phyloP scores from a whole-genome alignment of 2,888 invertebrate genomes.

The Apamea monoglypha region DNA sequence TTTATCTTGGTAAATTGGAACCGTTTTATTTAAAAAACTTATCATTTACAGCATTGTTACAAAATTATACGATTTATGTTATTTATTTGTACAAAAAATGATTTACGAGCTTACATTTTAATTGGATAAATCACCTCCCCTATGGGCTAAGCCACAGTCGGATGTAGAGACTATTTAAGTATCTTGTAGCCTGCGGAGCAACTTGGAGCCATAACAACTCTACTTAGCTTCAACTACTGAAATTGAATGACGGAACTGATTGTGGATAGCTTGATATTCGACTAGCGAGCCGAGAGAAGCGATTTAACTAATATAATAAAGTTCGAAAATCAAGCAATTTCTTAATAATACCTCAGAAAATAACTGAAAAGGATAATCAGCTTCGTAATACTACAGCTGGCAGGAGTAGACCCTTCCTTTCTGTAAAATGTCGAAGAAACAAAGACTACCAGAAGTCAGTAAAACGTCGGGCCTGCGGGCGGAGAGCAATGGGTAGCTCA shows the following conservation, averaged over 20 bases:
- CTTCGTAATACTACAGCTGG: background rate
- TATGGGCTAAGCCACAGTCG: background rate
- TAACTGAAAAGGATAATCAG: background rate
- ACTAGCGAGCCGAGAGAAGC: background rate
- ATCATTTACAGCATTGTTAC: background rate
- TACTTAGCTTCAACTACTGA: conserved; percentile 6
- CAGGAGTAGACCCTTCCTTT: background rate
- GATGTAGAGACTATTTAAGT: background rate
- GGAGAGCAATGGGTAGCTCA: no score
- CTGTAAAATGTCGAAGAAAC: background rate
- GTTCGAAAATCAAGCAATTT: background rate
- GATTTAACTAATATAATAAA: background rate
- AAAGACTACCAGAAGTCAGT: background rate
- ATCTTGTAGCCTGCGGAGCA: background rate
- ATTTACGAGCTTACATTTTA: background rate
- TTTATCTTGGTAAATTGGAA: background rate
- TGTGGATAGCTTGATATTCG: background rate
- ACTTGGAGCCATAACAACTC: background rate
- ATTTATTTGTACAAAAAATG: background rate
- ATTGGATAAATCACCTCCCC: background rate
- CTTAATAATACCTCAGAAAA: background rate
- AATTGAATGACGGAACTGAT: background rate
- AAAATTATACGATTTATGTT: background rate
- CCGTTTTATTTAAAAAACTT: background rate
- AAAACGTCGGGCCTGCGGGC: no score